phyloP scores from a whole-genome alignment of 2,113 vertebrate species.

The Cariama cristata region DNA sequence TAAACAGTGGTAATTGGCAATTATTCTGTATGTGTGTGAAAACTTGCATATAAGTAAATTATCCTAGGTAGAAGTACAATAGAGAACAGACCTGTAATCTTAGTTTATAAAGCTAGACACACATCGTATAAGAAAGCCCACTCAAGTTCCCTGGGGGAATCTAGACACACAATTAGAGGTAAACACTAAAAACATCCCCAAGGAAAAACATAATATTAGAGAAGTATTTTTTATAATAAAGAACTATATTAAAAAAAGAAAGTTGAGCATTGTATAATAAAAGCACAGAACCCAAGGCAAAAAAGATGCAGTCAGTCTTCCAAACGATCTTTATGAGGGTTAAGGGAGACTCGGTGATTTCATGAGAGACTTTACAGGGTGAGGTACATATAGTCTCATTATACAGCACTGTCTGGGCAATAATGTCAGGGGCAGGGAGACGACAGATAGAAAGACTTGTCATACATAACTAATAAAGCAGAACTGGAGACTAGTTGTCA shows the following conservation, averaged over 20 bases:
- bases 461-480: constrained; percentile 15
- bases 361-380: neutral
- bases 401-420: neutral
- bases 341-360: constrained; percentile 21
- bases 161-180: constrained; percentile 39
- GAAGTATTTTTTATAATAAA: constrained; percentile 51
- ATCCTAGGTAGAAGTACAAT: neutral
- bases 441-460: neutral
- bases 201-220: constrained; percentile 43
- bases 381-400: neutral
- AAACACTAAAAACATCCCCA: constrained; percentile 40
- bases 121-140: neutral
- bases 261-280: constrained; percentile 41
- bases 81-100: neutral
- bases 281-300: constrained; percentile 60
- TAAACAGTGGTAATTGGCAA: neutral
- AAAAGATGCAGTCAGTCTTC: constrained; percentile 37
- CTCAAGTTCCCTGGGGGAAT: neutral
- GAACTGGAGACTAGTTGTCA: neutral
- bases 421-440: neutral
- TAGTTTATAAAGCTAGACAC: neutral
- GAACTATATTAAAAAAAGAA: constrained; percentile 37
- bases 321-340: neutral
- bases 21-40: neutral
- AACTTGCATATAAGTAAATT: neutral